Evolutionary conservation across 2,113 vertebrate genomes (phyloP), one percentile per base, ranked within the genome.

Genomic region (Epinephelus cyanopodus): DNA sequence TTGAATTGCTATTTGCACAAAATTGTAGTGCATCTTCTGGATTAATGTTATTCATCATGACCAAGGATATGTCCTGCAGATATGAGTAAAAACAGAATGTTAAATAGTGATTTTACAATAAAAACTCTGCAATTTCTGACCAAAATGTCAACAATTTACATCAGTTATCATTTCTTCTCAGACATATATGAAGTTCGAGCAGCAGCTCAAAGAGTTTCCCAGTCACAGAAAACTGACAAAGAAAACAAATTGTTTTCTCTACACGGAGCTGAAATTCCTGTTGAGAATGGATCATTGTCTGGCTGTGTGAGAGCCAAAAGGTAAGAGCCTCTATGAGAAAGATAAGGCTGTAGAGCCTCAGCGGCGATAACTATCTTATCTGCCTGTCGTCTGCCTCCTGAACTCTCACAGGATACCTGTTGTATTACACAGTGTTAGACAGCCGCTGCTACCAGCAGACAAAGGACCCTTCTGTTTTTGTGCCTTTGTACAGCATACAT

Each of bases 361-460:
- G 84, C 11, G 18, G 52, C 50, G 92, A 94, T 94, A 92, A 90
- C 83, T 65, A 93, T 95, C 92, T 93, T 93, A 93, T 94, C 93
- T 73, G 84, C 74, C 80, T 93, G 92, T 93, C 68, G 89, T 79
- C 83, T 86, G 84, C 81, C 89, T 88, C 84, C 81, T 91, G 90
- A 90, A 85, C 91, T 90, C 90, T 80, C 77, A 14, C 68, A 53
- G 74, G 77, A 83, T 73, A 75, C 86, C 81, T 86, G 87, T 84
- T 90, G 90, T 90, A 89, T 82, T 90, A 89, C 87, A 87, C 53
- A 86, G 85, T 81, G 80, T 84, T 79, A 27, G 81, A 83, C 84
- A 87, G 72, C 67, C 69, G 15, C 21, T 60, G 83, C 68, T 73
- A 58, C 86, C 79, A 69, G 81, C 82, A 91, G 83, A 93, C 91